phyloP scores from a whole-genome alignment of 2,113 vertebrate species.

The Amblyornis subalaris region DNA sequence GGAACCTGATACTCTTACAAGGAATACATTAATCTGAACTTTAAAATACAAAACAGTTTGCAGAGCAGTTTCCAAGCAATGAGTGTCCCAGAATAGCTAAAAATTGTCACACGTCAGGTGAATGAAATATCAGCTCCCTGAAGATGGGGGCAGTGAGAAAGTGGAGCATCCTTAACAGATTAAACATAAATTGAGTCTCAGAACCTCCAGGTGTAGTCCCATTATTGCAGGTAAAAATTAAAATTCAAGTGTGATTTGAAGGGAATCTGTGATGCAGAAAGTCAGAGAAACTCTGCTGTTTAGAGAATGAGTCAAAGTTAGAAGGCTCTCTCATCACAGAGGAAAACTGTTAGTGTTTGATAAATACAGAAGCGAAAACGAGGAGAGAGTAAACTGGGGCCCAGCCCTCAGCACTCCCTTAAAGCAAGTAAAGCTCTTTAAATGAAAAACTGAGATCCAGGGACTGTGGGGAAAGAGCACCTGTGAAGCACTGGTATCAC shows the following conservation, averaged over 20 bases:
- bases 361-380: not conserved
- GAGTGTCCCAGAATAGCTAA: not conserved
- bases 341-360: not conserved
- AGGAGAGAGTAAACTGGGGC: not conserved
- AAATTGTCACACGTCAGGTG: not conserved
- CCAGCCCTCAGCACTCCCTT: not conserved
- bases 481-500: not conserved
- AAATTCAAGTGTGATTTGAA: not conserved
- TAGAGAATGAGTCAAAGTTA: not conserved
- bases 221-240: not conserved
- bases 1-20: not conserved
- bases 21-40: not conserved
- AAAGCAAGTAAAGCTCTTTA: not conserved
- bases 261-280: not conserved
- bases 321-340: not conserved
- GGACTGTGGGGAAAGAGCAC: not conserved
- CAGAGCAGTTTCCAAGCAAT: not conserved
- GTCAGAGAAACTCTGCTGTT: not conserved
- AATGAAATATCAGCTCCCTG: not conserved
- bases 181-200: not conserved
- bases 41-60: not conserved
- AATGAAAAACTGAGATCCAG: not conserved
- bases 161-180: not conserved
- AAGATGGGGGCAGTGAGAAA: not conserved
- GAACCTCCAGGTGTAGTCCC: not conserved